These are phyloP conservation scores for Perca fluviatilis DNA, from an alignment of 2,113 vertebrate genomes.

Conservation along the genomic window DNA sequence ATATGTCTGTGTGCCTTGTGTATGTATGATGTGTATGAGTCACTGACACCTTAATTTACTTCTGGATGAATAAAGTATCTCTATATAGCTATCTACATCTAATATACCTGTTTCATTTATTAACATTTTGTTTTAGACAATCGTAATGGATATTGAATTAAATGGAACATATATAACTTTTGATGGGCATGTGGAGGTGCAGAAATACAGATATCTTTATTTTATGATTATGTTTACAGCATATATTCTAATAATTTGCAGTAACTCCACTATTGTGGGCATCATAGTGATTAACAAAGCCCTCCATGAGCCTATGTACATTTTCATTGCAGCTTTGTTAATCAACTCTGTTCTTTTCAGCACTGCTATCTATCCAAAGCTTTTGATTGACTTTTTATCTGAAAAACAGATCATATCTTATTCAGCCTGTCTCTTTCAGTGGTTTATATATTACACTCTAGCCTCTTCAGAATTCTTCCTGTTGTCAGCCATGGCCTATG, in stretches of 20 bases:
- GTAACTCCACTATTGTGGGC: background rate
- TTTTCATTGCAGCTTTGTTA: slow-evolving; percentile 45
- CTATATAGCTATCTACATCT: too few species aligned
- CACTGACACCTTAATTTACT: too few species aligned
- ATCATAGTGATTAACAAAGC: background rate
- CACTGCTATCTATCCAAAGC: slow-evolving; percentile 37
- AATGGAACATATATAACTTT: too few species aligned
- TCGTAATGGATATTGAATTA: too few species aligned
- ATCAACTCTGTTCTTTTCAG: slow-evolving; percentile 12
- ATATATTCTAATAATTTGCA: background rate
- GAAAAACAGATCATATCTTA: slow-evolving; percentile 43
- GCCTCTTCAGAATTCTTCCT: background rate
- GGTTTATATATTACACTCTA: slow-evolving; percentile 12
- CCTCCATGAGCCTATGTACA: slow-evolving; percentile 48
- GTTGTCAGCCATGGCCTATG: slow-evolving; percentile 45
- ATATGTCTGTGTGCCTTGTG: too few species aligned
- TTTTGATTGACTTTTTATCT: slow-evolving; percentile 40
- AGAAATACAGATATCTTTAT: too few species aligned
- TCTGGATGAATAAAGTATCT: too few species aligned
- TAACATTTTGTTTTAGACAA: too few species aligned
- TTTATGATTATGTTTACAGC: too few species aligned
- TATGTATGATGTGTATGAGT: too few species aligned
- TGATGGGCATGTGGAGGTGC: too few species aligned
- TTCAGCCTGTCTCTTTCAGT: slow-evolving; percentile 39
- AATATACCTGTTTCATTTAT: too few species aligned